Base-by-base conservation (phyloP, 2,888 invertebrate genomes). In the Dynastes hyllus region DNA sequence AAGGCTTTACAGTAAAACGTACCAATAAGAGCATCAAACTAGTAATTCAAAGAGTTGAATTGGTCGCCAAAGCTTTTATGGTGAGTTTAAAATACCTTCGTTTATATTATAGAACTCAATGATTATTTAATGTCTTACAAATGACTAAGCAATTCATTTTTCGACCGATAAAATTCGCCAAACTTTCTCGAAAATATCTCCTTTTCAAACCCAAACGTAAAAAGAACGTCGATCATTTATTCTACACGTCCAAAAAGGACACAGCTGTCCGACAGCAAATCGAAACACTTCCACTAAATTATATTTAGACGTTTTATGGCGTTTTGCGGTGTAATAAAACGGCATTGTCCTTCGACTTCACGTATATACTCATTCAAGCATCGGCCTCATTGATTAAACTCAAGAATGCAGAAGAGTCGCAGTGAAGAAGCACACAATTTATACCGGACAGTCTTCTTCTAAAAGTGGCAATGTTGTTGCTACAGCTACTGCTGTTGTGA, bases 351-450 rank as follows among this genome's bases (percentile, higher is more conserved):
- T 73, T 61, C 37, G 5, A 71, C 53, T 37, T 32, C 55, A 13
- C 22, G 40, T 16, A 5, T 4, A 22, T 16, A 32, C 37, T 73
- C 61, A 73, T 73, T 73, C 73, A 73, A 73, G 58, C 40, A 73
- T 61, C 73, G 11, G n/a, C 22, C 73, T 61, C 73, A 73, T 73
- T 73, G 73, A 73, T 73, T 73, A 73, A 61, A 51, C n/a, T 58
- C 58, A 40, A 45, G 45, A 73, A 73, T 61, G 58, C 61, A 61
- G 61, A 73, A 37, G 53, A 32, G 29, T 71, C 45, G 45, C 45
- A 50, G 11, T 11, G 45, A 45, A 45, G 45, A 45, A 45, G 13
- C 70, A 37, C 53, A 55, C 53, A 71, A 71, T 71, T 71, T 53
- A 53, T 16, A 5, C 53, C 53, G 53, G 53, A n/a, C 16, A 53